Evolutionary conservation across 2,888 invertebrate genomes (phyloP), one percentile per base, ranked within the genome.

Genomic region (Nasonia oneida): DNA sequence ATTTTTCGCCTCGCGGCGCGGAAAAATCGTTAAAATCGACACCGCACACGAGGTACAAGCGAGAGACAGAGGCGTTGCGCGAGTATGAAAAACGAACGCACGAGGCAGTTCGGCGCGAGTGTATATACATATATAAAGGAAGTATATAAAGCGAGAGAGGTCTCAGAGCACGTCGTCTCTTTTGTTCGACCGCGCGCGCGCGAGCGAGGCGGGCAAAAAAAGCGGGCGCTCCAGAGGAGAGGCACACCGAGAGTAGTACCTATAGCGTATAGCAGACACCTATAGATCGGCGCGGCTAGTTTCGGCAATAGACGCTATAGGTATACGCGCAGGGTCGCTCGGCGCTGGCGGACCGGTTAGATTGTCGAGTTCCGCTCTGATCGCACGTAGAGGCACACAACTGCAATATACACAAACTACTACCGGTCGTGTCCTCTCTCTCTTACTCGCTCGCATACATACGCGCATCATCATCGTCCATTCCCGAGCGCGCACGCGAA

Each of bases 341-440:
- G 57, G 5, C n/a, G 0, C 23, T 6, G 33, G 37, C 23, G 33
- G 64, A 80, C 80, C 84, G 84, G 80, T 84, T 61, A 61, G 57
- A 61, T 61, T 61, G 57, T 61, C 57, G 57, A 61, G 57, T 61
- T 61, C 57, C 57, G 57, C 57, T 61, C 23, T n/a, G 57, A 61
- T 61, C 57, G 6, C n/a, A 1, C 12, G 2, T 2, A 47, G 12
- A n/a, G n/a, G 23, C n/a, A 61, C 57, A 61, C 57, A n/a, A n/a
- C 6, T n/a, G 57, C 23, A 61, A n/a, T 61, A n/a, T 61, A 61
- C n/a, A 61, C 57, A 61, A 61, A 23, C 57, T 64, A 33, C 47
- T 61, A 80, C 85, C 84, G 81, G 71, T 70, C 57, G 39, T 71
- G 64, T 39, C 37, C 73, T 76, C 14, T 47, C 37, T 61, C 79